Base-by-base conservation (phyloP, 2,113 vertebrate species). In the Anguilla rostrata region DNA sequence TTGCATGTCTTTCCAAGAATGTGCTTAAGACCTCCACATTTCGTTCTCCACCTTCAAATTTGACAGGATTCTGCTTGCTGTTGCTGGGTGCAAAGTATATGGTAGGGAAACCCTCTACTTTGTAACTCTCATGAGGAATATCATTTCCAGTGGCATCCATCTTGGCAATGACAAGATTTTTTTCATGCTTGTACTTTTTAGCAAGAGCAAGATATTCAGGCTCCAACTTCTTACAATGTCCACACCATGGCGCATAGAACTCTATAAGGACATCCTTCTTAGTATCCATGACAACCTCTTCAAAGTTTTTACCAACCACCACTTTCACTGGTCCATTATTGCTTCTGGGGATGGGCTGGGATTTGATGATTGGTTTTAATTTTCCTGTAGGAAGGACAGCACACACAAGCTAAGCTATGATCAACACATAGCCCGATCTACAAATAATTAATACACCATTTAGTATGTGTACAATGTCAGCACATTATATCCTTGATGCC, bases 201-300 rank as follows among this genome's bases (percentile, higher is more conserved):
- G 94, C 98, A 87, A 99, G 93, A 85, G 96, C 94, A 0, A 94
- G 88, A 78, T 97, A 99, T 15, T 98, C 93, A 0, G 98, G 98
- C 83, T 99, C 98, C 84, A 99, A 84, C 89, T 98, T 96, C 92
- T 98, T 99, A 93, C 98, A 99, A 92, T 99, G 98, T 78, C 98
- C 98, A 1, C 98, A 99, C 98, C 98, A 99, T 0, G 98, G 98
- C 0, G 98, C 98, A 0, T 99, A 99, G 92, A 99, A 97, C 92
- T 99, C 98, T 0, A 99, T 97, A 1, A 99, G 96, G 88, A 99
- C 97, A 0, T 99, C 98, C 39, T 97, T 97, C 86, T 96, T 93
- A 53, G 95, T 89, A 86, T 99, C 97, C 98, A 99, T 95, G 87
- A 99, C 97, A 0, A 99, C 95, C 0, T 97, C 89, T 0, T 98